A percentile compares a stretch with the other conserved stretches of the same genome.
phyloP scores from a whole-genome alignment of 2,113 vertebrate genomes.

The Atractosteus spatula region DNA sequence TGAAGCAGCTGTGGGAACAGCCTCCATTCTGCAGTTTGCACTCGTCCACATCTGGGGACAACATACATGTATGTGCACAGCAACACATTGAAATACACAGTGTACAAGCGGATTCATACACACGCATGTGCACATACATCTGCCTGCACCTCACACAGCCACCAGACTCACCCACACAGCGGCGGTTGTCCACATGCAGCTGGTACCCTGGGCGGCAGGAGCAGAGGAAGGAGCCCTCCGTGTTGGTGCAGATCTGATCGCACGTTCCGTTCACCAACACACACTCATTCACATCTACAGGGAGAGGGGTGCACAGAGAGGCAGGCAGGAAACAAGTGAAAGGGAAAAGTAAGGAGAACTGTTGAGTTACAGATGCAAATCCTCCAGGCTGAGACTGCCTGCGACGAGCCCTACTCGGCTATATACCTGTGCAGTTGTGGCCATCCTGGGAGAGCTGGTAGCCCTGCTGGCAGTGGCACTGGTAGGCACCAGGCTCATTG shows the following conservation, averaged over 20 bases:
- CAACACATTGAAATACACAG: constrained; percentile 4
- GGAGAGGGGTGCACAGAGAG: constrained; percentile 3
- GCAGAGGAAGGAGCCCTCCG: constrained; percentile 61
- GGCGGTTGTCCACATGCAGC: constrained; percentile 65
- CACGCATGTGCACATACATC: no score
- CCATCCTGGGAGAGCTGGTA: constrained; percentile 50
- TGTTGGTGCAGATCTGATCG: constrained; percentile 65
- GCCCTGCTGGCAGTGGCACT: constrained; percentile 55
- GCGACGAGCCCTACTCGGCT: not conserved
- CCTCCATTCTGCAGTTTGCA: constrained; percentile 70
- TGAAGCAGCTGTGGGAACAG: constrained; percentile 68
- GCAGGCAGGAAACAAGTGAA: constrained; percentile 17
- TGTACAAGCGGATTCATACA: not conserved
- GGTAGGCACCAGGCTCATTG: constrained; percentile 58
- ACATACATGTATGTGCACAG: constrained; percentile 3
- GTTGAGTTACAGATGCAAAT: no score
- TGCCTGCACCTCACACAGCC: no score
- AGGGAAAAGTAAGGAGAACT: no score
- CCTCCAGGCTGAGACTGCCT: not conserved
- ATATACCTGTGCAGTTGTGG: constrained; percentile 62
- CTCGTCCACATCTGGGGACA: constrained; percentile 62
- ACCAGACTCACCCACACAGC: constrained; percentile 65
- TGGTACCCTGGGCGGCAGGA: constrained; percentile 65
- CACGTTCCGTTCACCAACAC: constrained; percentile 46
- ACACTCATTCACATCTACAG: constrained; percentile 68